Percentiles rank a stretch among this genome's conserved stretches.
Evolutionary conservation across 2,113 vertebrate species (phyloP).

Genomic region (Dicaeum eximium): DNA sequence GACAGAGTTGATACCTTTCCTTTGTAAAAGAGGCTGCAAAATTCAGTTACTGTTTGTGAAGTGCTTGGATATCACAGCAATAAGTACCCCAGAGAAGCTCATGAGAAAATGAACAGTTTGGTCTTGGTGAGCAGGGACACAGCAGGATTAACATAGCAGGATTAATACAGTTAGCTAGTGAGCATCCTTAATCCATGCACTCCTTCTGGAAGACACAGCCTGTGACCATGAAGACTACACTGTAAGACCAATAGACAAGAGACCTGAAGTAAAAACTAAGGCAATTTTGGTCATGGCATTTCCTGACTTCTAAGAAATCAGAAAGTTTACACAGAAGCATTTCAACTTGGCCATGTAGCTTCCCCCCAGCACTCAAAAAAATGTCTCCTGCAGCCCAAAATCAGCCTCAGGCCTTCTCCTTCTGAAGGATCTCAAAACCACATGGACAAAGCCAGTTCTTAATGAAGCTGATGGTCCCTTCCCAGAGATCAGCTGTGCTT

Average conservation of each 20-base stretch:
- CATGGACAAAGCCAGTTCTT: background rate
- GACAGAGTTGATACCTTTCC: background rate
- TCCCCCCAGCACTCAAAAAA: background rate
- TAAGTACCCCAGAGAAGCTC: background rate
- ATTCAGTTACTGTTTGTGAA: background rate
- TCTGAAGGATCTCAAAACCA: background rate
- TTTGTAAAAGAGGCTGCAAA: background rate
- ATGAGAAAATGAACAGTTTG: background rate
- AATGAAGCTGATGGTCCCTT: background rate
- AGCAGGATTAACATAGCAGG: background rate
- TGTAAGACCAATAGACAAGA: background rate
- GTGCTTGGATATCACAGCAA: background rate
- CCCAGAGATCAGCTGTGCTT: background rate
- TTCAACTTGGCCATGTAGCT: background rate
- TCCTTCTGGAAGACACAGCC: background rate
- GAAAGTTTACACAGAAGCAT: background rate
- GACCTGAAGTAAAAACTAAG: background rate
- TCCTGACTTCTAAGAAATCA: slow-evolving; percentile 27
- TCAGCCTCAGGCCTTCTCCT: background rate
- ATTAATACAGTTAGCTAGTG: background rate
- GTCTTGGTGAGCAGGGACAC: background rate
- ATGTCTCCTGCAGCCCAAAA: background rate
- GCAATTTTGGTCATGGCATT: background rate
- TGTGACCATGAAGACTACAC: background rate
- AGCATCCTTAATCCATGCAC: background rate